A percentile compares a stretch with the other conserved stretches of the same genome.
Evolutionary conservation across 2,888 invertebrate genomes (phyloP).

Genomic region (Leptopilina drosophilae): DNA sequence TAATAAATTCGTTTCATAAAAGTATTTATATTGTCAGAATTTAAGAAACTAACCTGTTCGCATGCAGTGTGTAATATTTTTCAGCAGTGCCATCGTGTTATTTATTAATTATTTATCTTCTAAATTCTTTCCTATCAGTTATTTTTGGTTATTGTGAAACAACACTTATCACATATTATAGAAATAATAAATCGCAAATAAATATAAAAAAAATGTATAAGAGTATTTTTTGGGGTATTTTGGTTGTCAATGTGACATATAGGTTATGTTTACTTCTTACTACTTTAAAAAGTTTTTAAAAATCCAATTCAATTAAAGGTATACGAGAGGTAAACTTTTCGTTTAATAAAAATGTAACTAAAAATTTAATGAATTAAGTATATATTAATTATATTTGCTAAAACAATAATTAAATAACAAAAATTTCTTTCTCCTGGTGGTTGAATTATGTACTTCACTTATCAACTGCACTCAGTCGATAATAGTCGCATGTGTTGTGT

Average conservation of each 20-base stretch:
- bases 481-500: constrained; percentile 9
- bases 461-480: neutral
- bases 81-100: constrained; percentile 12
- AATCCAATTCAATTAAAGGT: no score
- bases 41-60: constrained; percentile 14
- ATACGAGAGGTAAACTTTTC: no score
- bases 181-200: neutral
- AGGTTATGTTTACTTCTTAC: neutral
- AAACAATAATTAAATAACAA: neutral
- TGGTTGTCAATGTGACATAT: neutral
- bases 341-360: no score
- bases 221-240: neutral
- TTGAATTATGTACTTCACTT: neutral
- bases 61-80: neutral
- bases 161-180: neutral
- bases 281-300: neutral
- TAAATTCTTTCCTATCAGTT: neutral
- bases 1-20: neutral
- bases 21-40: neutral
- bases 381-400: neutral
- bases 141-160: neutral
- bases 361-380: neutral
- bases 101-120: neutral
- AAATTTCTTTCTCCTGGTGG: neutral
- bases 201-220: neutral